These are phyloP conservation scores for Spea multiplicata DNA, from an alignment of 2,113 vertebrate species.

Conservation along the genomic window DNA sequence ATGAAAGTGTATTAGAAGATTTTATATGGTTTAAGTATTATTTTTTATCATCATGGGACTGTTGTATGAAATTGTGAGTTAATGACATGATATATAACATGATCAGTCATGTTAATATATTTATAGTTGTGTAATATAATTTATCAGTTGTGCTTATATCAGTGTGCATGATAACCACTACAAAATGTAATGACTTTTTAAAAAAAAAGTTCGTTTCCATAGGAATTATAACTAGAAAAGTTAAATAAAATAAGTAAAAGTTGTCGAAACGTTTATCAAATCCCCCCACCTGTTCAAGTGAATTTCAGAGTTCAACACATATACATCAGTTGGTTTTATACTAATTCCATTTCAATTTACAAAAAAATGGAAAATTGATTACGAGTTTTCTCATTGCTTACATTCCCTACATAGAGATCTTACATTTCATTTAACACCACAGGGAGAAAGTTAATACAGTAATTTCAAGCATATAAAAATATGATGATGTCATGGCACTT, in stretches of 20 bases:
- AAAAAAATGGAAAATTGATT: slow-evolving; percentile 45
- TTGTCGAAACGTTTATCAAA: slow-evolving; percentile 25
- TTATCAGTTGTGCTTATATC: too few species aligned
- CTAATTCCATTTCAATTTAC: slow-evolving; percentile 36
- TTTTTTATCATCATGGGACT: too few species aligned
- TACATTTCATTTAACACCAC: slow-evolving; percentile 43
- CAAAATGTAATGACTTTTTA: too few species aligned
- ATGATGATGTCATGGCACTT: slow-evolving; percentile 36
- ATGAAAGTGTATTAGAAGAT: too few species aligned
- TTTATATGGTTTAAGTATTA: too few species aligned
- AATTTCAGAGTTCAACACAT: neutral
- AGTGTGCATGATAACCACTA: too few species aligned
- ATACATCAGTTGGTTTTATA: slow-evolving; percentile 23
- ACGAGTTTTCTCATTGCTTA: slow-evolving; percentile 41
- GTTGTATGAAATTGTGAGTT: too few species aligned
- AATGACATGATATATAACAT: too few species aligned
- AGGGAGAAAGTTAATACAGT: slow-evolving; percentile 35
- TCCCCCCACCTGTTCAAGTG: slow-evolving; percentile 16
- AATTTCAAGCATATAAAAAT: slow-evolving; percentile 46
- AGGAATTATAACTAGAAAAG: too few species aligned
- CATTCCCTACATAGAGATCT: slow-evolving; percentile 44
- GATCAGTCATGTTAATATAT: too few species aligned
- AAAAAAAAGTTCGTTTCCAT: neutral
- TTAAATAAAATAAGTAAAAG: neutral
- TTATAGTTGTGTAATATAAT: too few species aligned